Conservation (phyloP, 2,113 vertebrate genomes). For the Charina bottae region DNA sequence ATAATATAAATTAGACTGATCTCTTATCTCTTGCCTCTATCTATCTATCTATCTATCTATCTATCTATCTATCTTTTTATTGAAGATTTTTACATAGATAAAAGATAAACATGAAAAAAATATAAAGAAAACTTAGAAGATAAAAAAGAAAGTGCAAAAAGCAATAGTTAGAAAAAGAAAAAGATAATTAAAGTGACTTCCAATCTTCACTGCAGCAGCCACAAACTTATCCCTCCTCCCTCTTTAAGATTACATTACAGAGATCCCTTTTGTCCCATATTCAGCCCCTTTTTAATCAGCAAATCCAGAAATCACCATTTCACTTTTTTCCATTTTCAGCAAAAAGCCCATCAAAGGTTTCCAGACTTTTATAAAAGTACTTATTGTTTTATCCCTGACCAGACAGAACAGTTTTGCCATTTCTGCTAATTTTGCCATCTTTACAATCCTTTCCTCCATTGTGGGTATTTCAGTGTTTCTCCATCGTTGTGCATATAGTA, state of each 20-base stretch:
- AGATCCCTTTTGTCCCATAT: background rate
- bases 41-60: background rate
- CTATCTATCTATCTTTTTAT: background rate
- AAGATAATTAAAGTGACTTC: background rate
- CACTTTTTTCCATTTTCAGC: background rate
- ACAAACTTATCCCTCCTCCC: background rate
- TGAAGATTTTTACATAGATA: background rate
- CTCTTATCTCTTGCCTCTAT: too few relatives aligned
- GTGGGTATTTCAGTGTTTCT: background rate
- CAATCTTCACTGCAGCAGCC: background rate
- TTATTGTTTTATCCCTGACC: background rate
- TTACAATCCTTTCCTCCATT: background rate
- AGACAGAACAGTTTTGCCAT: background rate
- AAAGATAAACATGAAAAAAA: background rate
- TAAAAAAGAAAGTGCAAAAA: background rate
- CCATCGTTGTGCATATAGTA: background rate
- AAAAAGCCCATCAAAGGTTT: background rate
- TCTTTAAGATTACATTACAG: background rate
- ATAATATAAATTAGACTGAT: slow-evolving; percentile 55
- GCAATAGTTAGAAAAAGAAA: background rate
- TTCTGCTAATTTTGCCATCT: background rate
- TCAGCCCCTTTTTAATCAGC: background rate
- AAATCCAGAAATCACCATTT: background rate
- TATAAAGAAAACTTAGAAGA: background rate
- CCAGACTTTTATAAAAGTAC: background rate